phyloP scores from a whole-genome alignment of 2,113 vertebrate genomes.

The Spea multiplicata region DNA sequence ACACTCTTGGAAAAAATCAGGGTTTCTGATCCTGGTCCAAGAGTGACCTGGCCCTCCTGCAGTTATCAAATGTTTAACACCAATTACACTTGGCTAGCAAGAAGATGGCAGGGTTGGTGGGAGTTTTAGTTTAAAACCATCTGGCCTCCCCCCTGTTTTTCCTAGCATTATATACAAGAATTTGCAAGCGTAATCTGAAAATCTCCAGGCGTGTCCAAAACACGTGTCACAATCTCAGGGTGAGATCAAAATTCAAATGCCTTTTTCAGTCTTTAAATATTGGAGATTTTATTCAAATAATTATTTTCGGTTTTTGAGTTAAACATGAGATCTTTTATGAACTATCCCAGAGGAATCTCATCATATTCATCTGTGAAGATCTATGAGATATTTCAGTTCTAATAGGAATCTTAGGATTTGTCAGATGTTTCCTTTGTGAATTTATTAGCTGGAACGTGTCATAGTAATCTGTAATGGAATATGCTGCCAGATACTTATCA shows the following conservation, averaged over 20 bases:
- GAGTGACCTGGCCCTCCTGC: too few relatives aligned
- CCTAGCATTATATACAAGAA: too few relatives aligned
- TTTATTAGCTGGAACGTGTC: constrained; percentile 31
- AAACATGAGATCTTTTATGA: background rate
- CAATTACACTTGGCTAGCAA: too few relatives aligned
- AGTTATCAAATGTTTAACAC: too few relatives aligned
- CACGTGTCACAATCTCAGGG: background rate
- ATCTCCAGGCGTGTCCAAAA: background rate
- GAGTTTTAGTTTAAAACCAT: too few relatives aligned
- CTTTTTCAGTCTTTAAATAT: background rate
- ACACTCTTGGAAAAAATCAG: too few relatives aligned
- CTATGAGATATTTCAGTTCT: constrained; percentile 19
- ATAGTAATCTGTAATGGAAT: constrained; percentile 50
- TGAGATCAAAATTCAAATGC: background rate
- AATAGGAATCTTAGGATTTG: constrained; percentile 25
- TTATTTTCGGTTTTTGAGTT: background rate
- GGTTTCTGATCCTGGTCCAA: too few relatives aligned
- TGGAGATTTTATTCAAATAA: background rate
- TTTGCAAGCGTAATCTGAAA: background rate
- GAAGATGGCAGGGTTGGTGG: too few relatives aligned
- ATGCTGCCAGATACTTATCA: constrained; percentile 49
- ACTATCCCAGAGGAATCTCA: background rate
- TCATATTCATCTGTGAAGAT: constrained; percentile 10
- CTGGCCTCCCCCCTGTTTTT: too few relatives aligned
- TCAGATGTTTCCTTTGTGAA: constrained; percentile 25